phyloP scores from a whole-genome alignment of 2,113 vertebrate genomes.

The Calcarius ornatus region DNA sequence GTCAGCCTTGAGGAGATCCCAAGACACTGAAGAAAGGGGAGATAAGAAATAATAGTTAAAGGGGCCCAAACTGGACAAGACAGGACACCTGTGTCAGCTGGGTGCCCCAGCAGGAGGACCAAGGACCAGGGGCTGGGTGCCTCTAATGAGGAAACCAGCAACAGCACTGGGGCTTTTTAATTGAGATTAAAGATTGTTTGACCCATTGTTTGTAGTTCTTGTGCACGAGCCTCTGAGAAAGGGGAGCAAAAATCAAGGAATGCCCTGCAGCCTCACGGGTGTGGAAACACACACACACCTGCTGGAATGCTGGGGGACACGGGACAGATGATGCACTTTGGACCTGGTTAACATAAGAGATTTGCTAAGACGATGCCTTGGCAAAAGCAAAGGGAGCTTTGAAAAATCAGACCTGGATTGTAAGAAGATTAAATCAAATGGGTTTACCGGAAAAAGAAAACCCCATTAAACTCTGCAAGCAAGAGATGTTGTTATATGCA shows the following conservation, averaged over 20 bases:
- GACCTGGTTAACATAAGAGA: too few relatives aligned
- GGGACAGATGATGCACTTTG: too few relatives aligned
- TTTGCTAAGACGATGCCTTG: too few relatives aligned
- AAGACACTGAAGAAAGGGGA: rapidly evolving
- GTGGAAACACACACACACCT: not conserved
- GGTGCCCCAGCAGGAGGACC: not conserved
- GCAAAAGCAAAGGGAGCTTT: too few relatives aligned
- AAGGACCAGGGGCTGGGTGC: not conserved
- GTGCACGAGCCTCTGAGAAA: not conserved
- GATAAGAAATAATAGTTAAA: not conserved
- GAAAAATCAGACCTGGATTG: too few relatives aligned
- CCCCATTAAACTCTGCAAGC: too few relatives aligned
- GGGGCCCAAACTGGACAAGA: not conserved
- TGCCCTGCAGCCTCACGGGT: not conserved
- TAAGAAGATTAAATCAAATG: too few relatives aligned
- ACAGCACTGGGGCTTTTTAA: not conserved
- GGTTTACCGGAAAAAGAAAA: too few relatives aligned
- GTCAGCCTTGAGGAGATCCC: not conserved
- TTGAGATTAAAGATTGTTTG: not conserved
- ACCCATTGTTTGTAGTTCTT: not conserved
- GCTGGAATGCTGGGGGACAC: too few relatives aligned
- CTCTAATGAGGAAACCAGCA: not conserved
- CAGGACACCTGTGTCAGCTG: not conserved
- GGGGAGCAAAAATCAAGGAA: not conserved
- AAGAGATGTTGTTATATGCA: too few relatives aligned